Percentiles rank a stretch among this genome's conserved stretches.
Conservation (phyloP, 2,113 vertebrate genomes). For the Zosterops japonicus region DNA sequence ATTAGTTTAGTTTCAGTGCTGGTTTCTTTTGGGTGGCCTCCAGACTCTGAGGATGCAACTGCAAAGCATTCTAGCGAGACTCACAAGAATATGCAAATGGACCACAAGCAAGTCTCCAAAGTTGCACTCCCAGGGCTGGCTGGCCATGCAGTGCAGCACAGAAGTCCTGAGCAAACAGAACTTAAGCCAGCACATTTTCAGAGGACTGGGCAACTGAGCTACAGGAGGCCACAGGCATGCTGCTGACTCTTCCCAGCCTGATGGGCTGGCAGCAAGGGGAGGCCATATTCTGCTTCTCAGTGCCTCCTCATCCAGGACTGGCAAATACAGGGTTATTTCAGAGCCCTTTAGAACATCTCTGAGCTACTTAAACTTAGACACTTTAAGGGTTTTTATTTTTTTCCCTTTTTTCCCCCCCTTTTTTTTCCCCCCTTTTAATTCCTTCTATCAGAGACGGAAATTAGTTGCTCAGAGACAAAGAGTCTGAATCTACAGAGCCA, state of each 20-base stretch:
- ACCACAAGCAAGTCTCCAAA: accelerated
- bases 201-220: neutral
- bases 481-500: neutral
- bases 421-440: neutral
- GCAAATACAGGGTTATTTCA: neutral
- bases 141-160: neutral
- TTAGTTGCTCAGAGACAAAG: neutral
- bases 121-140: neutral
- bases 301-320: neutral
- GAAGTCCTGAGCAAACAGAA: neutral
- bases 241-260: neutral
- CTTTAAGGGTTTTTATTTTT: accelerated
- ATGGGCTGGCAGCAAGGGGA: neutral
- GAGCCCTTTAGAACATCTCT: neutral
- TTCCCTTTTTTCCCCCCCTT: accelerated
- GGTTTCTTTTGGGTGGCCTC: neutral
- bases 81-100: neutral
- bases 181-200: neutral
- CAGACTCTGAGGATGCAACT: neutral
- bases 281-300: neutral
- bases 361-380: neutral
- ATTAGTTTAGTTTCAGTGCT: neutral
- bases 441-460: neutral
- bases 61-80: neutral
- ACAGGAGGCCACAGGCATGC: accelerated